Base-by-base conservation (phyloP, 2,113 vertebrate species). In the Scomber colias region DNA sequence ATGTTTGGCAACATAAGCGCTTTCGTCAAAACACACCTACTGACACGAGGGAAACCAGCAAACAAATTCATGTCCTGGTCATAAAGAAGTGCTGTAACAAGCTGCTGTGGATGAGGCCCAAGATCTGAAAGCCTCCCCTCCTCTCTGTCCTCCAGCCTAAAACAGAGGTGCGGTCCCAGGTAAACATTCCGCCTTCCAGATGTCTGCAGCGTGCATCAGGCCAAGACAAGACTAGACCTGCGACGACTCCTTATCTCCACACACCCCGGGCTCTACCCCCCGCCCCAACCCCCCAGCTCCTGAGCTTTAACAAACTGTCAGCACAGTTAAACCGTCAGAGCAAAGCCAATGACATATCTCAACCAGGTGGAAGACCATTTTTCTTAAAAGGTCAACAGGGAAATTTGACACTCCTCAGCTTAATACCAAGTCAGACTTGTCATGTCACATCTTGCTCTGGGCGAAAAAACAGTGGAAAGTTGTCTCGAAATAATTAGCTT, bases 151-250 rank as follows among this genome's bases (percentile, higher is more conserved):
- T 72, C 46, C 80, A 89, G 86, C 79, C 89, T 84, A 67, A 92
- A 81, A 92, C 75, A 77, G 75, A 85, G 89, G 93, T 75, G 89
- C 55, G 62, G 90, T 88, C 86, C 10, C 89, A 88, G 78, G 88
- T 93, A 95, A 95, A 94, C 93, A 94, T 90, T 93, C 90, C 73
- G 27, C 60, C 85, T 94, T 95, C 89, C 94, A 95, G 93, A 95
- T 95, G 93, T 93, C 93, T 93, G 81, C 86, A 73, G 71, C 86
- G 71, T 51, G 77, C 88, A 92, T 89, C 87, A 89, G 89, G 76
- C 87, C 78, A 65, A 89, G 93, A 92, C 97, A 97, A 95, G 97
- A 96, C 95, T 77, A 91, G 95, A 96, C 97, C 94, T 97, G 96
- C 71, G 89, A 83, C 90, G 86, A 84, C 87, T 89, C 81, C 85